Evolutionary conservation across 2,113 vertebrate genomes (phyloP).

Genomic region (Passer montanus): DNA sequence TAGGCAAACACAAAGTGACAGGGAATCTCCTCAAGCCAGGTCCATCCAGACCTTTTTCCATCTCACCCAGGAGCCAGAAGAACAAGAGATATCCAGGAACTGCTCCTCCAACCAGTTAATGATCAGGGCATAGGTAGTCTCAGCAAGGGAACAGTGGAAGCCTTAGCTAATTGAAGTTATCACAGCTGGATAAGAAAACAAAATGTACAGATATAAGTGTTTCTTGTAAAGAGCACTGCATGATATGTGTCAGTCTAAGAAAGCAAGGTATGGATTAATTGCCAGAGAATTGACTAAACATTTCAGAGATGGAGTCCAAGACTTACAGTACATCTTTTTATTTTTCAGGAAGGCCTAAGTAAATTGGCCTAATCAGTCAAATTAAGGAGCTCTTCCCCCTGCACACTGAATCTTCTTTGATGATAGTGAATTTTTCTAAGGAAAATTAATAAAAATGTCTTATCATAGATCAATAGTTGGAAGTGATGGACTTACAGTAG

Average conservation of each 20-base stretch:
- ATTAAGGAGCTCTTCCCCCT: conserved; percentile 32
- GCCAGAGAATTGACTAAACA: conserved; percentile 3
- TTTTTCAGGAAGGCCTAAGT: conserved; percentile 29
- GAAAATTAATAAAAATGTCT: conserved; percentile 72
- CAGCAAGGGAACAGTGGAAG: background rate
- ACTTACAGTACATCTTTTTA: background rate
- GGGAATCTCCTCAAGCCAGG: background rate
- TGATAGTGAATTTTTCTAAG: conserved; percentile 53
- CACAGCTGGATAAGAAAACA: conserved; percentile 5
- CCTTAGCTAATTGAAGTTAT: conserved; percentile 19
- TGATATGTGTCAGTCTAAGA: background rate
- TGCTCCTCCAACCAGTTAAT: background rate
- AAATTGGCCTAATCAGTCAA: conserved; percentile 64
- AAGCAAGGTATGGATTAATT: conserved; percentile 41
- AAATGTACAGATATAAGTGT: background rate
- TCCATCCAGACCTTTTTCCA: background rate
- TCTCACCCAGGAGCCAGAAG: background rate
- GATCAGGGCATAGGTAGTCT: rapidly evolving
- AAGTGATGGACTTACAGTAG: conserved; percentile 63
- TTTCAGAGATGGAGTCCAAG: conserved; percentile 41
- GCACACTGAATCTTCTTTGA: conserved; percentile 37
- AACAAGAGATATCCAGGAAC: background rate
- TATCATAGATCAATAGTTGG: conserved; percentile 71
- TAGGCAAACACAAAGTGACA: background rate
- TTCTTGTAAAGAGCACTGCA: conserved; percentile 6